These are phyloP conservation scores for Gymnodraco acuticeps DNA, from an alignment of 2,797 vertebrate species.

Conservation along the genomic window DNA sequence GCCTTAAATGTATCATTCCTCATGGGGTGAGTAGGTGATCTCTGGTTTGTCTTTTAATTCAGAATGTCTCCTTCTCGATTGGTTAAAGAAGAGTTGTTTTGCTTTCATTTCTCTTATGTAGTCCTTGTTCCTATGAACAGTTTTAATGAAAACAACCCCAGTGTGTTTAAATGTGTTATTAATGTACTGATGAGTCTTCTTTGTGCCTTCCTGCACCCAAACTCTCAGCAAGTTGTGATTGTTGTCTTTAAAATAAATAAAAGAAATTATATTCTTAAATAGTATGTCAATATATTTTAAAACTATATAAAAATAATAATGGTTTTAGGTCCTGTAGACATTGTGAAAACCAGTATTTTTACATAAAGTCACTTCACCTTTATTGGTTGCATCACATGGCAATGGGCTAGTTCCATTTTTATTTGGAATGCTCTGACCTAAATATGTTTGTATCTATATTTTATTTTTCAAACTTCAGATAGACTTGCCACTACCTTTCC, in stretches of 20 bases:
- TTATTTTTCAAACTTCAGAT: background rate
- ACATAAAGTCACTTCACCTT: background rate
- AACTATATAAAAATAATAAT: too few species aligned
- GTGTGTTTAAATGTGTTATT: too few species aligned
- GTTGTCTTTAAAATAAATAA: too few species aligned
- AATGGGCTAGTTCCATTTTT: background rate
- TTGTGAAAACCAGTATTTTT: background rate
- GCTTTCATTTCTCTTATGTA: background rate
- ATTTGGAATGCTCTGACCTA: background rate
- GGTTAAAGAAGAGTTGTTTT: background rate
- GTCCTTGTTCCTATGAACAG: constrained; percentile 12
- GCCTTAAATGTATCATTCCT: constrained; percentile 2
- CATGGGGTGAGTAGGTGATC: background rate
- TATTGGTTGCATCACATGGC: background rate
- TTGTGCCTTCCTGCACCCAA: too few species aligned
- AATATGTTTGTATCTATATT: too few species aligned
- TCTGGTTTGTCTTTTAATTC: background rate
- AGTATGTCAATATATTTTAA: too few species aligned
- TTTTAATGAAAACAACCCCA: background rate
- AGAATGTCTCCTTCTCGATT: background rate
- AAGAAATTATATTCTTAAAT: too few species aligned
- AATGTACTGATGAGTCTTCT: too few species aligned
- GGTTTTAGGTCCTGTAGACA: too few species aligned
- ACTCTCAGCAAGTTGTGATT: too few species aligned
- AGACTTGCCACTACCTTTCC: background rate